A percentile compares a stretch with the other conserved stretches of the same genome.
Conservation (phyloP, 2,888 invertebrate species). For the Drosophila acutilabella region DNA sequence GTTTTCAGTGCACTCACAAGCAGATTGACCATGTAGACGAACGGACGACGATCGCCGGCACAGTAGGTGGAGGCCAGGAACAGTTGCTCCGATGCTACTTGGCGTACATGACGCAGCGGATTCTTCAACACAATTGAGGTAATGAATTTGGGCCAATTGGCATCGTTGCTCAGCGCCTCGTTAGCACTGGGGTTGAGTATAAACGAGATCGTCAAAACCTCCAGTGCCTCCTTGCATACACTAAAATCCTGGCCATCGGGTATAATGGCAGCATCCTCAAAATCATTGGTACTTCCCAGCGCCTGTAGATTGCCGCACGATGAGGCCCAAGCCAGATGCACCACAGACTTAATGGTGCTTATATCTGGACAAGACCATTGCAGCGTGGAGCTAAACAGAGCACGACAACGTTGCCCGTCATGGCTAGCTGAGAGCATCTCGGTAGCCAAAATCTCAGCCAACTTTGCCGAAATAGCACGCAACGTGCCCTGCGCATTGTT, state of each 20-base stretch:
- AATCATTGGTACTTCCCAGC: constrained; percentile 87
- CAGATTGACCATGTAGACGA: constrained; percentile 84
- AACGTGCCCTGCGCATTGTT: constrained; percentile 95
- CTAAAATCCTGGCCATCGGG: constrained; percentile 89
- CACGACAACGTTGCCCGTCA: constrained; percentile 86
- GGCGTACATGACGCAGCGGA: constrained; percentile 88
- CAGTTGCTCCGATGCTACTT: constrained; percentile 84
- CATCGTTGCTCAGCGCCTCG: constrained; percentile 92
- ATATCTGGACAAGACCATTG: constrained; percentile 91
- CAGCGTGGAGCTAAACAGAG: constrained; percentile 87
- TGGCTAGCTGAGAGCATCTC: constrained; percentile 86
- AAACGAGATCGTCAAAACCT: constrained; percentile 95
- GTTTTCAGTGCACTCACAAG: constrained; percentile 83
- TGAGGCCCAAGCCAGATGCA: constrained; percentile 92
- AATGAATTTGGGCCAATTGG: constrained; percentile 95
- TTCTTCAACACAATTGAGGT: constrained; percentile 95
- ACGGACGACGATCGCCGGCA: constrained; percentile 84
- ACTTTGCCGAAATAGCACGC: constrained; percentile 92
- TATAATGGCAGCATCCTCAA: constrained; percentile 85
- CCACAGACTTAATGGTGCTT: constrained; percentile 90
- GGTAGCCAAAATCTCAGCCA: constrained; percentile 92
- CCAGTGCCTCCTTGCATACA: constrained; percentile 96
- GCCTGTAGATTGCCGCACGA: constrained; percentile 90
- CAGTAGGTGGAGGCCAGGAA: constrained; percentile 85
- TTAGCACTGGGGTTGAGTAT: constrained; percentile 95